Percentiles rank a stretch among this genome's conserved stretches.
phyloP scores from a whole-genome alignment of 2,113 vertebrate species.

The Oreotrochilus melanogaster region DNA sequence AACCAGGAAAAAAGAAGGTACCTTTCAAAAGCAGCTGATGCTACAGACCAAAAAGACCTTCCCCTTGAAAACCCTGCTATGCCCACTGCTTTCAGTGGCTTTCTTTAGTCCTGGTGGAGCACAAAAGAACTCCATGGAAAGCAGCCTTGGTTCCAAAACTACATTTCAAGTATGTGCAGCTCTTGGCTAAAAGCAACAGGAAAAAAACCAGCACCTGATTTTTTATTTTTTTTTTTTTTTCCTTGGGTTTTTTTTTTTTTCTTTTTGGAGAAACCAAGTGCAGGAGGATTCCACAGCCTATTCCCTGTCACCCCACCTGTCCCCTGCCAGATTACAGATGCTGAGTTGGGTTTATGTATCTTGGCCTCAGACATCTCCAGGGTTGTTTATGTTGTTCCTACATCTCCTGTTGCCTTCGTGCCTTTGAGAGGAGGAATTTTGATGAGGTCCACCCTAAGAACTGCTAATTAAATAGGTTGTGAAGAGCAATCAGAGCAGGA shows the following conservation, averaged over 20 bases:
- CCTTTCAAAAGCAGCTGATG: background rate
- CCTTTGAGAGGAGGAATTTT: background rate
- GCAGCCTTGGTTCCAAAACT: background rate
- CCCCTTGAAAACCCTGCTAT: background rate
- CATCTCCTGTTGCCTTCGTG: background rate
- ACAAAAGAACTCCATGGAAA: background rate
- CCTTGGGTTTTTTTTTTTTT: too few relatives aligned
- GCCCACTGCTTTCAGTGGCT: background rate
- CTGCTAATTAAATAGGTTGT: background rate
- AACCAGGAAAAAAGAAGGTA: background rate
- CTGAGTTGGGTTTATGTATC: background rate
- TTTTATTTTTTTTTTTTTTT: background rate
- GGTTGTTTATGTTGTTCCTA: background rate
- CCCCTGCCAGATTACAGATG: background rate
- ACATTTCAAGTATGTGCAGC: fast-evolving
- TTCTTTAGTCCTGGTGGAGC: background rate
- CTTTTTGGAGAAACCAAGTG: background rate
- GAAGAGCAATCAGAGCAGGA: slow-evolving; percentile 59
- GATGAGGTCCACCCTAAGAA: background rate
- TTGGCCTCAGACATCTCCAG: background rate
- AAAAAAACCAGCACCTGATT: background rate
- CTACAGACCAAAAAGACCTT: background rate
- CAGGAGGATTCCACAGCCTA: background rate
- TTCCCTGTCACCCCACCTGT: fast-evolving
- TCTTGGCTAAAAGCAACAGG: background rate